Base-by-base conservation (phyloP, 2,888 invertebrate genomes). In the Bombylius major region DNA sequence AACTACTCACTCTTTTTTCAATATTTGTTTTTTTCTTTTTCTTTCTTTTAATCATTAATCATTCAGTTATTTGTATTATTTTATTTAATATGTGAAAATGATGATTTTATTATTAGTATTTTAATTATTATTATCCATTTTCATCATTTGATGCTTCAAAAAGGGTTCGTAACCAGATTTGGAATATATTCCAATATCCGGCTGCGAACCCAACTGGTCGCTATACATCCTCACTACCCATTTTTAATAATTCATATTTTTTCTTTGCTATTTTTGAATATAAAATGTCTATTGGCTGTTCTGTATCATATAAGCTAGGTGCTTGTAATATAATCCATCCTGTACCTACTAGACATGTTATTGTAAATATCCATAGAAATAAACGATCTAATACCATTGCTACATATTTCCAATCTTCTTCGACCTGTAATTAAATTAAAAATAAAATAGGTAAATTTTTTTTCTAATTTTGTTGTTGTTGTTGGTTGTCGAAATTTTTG, bases 351-450 rank as follows among this genome's bases (percentile, higher is more conserved):
- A 96, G 82, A 75, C 95, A 96, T 63, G 93, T 92, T 71, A 93
- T 81, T 70, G 95, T 89, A 78, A 97, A 97, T 68, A 92, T 84
- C 84, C 93, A 94, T 65, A 97, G 82, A 78, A 97, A 97, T 68
- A 97, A 82, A 67, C 97, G 83, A 78, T 97, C 97, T 73, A 97
- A 80, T 62, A 97, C 96, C 93, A 96, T 72, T 56, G 86, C 86
- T 58, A 97, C 94, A 78, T 94, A 97, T 75, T 96, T 96, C 97
- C 97, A 97, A 77, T 97, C 97, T 77, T 95, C 94, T 75, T 89
- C 90, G 68, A 93, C 90, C 92, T 92, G 76, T 4, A 75, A 55
- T 12, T 31, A 56, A 14, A 49, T n/a, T 42, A 44, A 47, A 47
- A 32, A 55, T 5, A 14, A n/a, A 45, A 45, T 45, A 14, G 3